A percentile compares a stretch with the other conserved stretches of the same genome.
Conservation (phyloP, 2,888 invertebrate genomes). For the Drosophila differens region DNA sequence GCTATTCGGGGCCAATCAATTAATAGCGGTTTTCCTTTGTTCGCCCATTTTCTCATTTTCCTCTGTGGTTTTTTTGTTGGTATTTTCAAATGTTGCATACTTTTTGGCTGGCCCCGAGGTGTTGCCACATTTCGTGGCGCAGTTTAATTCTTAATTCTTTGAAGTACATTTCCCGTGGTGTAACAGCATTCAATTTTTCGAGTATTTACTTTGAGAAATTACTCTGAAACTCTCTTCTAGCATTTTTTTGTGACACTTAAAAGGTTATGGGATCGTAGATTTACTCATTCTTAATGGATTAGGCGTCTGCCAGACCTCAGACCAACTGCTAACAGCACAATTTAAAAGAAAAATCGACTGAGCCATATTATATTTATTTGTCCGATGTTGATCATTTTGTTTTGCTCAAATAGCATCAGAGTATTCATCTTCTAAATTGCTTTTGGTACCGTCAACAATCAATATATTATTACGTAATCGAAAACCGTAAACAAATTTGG, state of each 20-base stretch:
- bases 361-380: background rate
- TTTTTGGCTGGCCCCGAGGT: slow-evolving; percentile 20
- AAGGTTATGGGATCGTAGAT: background rate
- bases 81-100: slow-evolving; percentile 36
- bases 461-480: too few species aligned
- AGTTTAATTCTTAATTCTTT: background rate
- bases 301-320: background rate
- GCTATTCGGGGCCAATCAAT: slow-evolving; percentile 59
- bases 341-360: background rate
- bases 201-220: background rate
- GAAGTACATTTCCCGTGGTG: background rate
- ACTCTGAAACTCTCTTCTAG: background rate
- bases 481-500: too few species aligned
- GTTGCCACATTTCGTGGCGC: background rate
- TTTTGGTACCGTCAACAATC: too few species aligned
- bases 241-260: background rate
- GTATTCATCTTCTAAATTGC: too few species aligned
- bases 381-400: background rate
- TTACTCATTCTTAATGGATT: background rate
- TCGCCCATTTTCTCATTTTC: slow-evolving; percentile 13
- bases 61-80: background rate
- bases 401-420: background rate
- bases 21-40: slow-evolving; percentile 44
- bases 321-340: background rate
- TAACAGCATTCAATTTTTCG: background rate